Evolutionary conservation across 2,797 vertebrate species (phyloP), one percentile per base, ranked within the genome.

Genomic region (Echeneis naucrates): DNA sequence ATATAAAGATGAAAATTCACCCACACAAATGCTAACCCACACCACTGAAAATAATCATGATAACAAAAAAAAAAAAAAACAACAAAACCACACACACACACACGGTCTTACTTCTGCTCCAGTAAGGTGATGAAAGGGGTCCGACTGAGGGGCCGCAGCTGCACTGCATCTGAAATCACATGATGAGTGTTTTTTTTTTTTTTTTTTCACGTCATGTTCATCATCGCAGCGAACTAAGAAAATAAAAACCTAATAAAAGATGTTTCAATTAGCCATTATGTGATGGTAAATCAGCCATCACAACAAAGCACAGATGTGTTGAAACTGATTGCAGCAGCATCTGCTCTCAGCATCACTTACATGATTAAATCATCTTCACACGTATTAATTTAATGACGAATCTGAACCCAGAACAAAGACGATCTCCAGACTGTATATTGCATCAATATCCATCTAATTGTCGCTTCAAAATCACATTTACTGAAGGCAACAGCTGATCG

Each of bases 101-200:
- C n/a, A 30, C 82, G 17, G 19, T 63, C 78, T 89, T 87, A 95
- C 94, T 87, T 92, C 90, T 88, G 37, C 87, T 94, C 94, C 94
- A 95, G 78, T 92, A 92, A 7, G 92, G 86, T 11, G 92, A 81
- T 4, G 92, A 61, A 21, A 91, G 67, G 63, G 85, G 80, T 75
- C 89, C 90, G 4, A 84, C 54, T 11, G 89, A 68, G 13, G 91
- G 78, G 69, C 82, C 85, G 58, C 93, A 94, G 75, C 84, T 78
- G 82, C 91, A 94, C 88, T 93, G 92, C 94, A 95, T 95, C 94
- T 95, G 87, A 66, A 60, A 79, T 81, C 47, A 63, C 48, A 52
- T 6, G 8, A 33, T 9, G 14, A 27, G 24, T 9, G 24, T 24
- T 17, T 27, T 40, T 53, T 55, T 68, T 50, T 27, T 27, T 45